Evolutionary conservation across 1,140 invertebrate species (phyloP), one percentile per base, ranked within the genome.

Genomic region (Neotoxoptera formosana): DNA sequence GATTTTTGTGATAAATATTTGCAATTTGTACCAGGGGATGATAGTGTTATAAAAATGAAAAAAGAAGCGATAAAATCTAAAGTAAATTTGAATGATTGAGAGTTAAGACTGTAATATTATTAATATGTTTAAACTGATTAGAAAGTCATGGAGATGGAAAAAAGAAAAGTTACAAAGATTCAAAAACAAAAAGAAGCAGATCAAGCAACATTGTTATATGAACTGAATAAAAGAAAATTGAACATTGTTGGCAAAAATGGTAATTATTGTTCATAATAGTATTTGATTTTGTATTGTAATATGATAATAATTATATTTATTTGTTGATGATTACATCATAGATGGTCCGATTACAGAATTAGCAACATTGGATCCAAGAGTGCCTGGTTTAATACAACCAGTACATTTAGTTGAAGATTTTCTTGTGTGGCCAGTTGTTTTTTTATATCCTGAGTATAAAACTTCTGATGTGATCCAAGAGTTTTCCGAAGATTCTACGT

Each of bases 381-480:
- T 97, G 94, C 96, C 97, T 0, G 96, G 96, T 94, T 95, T 97
- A 90, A 95, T 95, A 56, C 95, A 96, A 88, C 94, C 95, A 95
- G 97, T 97, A 30, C 95, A 96, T 94, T 94, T 97, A 6, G 95
- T 96, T 94, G 95, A 96, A n/a, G 94, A 96, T 36, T 95, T 96
- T 94, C 95, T 98, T 93, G 95, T 97, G 94, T 98, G 97, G 98
- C 98, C 98, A 83, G 96, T 98, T 90, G 95, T 97, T 76, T 97
- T 99, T 94, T 95, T 98, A 34, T 99, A 98, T 95, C 98, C 98
- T 9, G 98, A 98, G 95, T 96, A 96, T 94, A 95, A 96, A 93
- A 96, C 96, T 91, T 97, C 96, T 93, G 97, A 98, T 95, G 97
- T 97, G 94, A 96, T 98, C 93, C 96, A 97, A 95, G 95, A 96